Evolutionary conservation across 2,797 vertebrate genomes (phyloP).

Genomic region (Sphenodon punctatus): DNA sequence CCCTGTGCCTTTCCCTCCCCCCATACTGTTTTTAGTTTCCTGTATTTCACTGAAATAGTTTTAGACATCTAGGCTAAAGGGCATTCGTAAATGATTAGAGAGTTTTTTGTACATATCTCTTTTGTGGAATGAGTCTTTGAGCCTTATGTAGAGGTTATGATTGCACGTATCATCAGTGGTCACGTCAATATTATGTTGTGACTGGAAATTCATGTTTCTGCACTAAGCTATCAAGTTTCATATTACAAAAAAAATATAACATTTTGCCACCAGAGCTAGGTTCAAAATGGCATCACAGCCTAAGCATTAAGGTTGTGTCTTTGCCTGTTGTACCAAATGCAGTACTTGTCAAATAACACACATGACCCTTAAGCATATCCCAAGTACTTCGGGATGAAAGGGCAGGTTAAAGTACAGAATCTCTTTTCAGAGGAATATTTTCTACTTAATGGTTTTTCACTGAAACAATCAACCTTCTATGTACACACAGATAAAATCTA

Average conservation of each 20-base stretch:
- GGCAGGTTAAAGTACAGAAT: constrained; percentile 81
- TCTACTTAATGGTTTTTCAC: constrained; percentile 84
- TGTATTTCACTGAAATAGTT: constrained; percentile 17
- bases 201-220: constrained; percentile 75
- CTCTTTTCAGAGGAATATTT: constrained; percentile 80
- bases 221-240: constrained; percentile 81
- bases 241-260: constrained; percentile 83
- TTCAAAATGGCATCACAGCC: constrained; percentile 85
- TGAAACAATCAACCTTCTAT: constrained; percentile 85
- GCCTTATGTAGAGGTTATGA: constrained; percentile 69
- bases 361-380: constrained; percentile 84
- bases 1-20: not conserved
- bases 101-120: not conserved
- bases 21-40: not conserved
- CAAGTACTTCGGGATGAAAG: constrained; percentile 81
- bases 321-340: constrained; percentile 82
- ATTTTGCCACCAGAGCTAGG: constrained; percentile 82
- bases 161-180: constrained; percentile 64
- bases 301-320: constrained; percentile 88
- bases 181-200: constrained; percentile 75
- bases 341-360: constrained; percentile 86
- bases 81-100: constrained; percentile 18
- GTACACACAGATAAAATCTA: constrained; percentile 56
- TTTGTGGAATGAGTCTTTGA: constrained; percentile 40
- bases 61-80: constrained; percentile 33